Evolutionary conservation across 1,140 invertebrate species (phyloP).

Genomic region (Hetaerina americana): DNA sequence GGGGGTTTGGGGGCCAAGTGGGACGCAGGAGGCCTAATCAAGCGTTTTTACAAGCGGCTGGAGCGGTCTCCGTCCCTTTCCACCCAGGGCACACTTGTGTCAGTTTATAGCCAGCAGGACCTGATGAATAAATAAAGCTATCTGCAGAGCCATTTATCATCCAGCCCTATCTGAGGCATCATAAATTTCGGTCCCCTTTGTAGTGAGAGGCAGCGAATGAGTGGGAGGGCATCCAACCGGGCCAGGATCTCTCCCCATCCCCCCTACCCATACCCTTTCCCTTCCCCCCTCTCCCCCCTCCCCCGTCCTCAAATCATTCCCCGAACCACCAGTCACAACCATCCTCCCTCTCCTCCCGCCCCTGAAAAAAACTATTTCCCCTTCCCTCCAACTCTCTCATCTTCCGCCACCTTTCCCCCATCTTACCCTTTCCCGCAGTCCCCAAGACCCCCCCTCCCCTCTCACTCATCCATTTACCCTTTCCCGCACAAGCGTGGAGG

Average conservation of each 20-base stretch:
- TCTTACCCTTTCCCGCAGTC: no score
- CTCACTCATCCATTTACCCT: no score
- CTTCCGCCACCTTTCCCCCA: no score
- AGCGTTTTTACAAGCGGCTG: constrained; percentile 6
- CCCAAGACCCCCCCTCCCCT: no score
- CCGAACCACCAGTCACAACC: no score
- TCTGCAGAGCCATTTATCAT: constrained; percentile 22
- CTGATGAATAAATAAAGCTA: constrained; percentile 23
- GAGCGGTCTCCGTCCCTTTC: background rate
- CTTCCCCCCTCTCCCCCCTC: background rate
- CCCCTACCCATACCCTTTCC: no score
- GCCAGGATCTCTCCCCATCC: background rate
- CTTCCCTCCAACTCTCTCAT: no score
- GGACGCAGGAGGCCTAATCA: constrained; percentile 4
- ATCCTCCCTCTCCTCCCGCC: no score
- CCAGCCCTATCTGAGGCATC: constrained; percentile 20
- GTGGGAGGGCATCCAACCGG: background rate
- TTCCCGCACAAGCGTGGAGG: no score
- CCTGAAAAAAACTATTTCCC: no score
- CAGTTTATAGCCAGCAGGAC: constrained; percentile 9
- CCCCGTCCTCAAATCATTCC: no score
- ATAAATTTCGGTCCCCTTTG: constrained; percentile 21
- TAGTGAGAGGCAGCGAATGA: constrained; percentile 8
- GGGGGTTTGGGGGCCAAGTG: background rate
- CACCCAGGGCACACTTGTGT: constrained; percentile 9